Evolutionary conservation across 2,113 vertebrate species (phyloP), one percentile per base, ranked within the genome.

Genomic region (Gavialis gangeticus): DNA sequence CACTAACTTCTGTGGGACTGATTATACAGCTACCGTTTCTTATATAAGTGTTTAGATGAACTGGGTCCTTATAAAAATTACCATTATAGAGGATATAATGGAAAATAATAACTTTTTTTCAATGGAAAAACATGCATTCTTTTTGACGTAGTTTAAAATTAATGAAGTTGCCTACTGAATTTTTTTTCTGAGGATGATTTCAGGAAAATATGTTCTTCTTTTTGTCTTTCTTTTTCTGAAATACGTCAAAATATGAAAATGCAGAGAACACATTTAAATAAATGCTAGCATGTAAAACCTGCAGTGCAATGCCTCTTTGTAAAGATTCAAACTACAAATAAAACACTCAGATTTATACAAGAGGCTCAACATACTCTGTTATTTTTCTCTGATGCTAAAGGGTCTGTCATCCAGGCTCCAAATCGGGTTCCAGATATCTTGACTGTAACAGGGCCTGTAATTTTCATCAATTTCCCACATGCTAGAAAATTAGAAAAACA

Each of bases 401-500:
- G 99, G 94, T 99, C 99, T 37, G 99, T 99, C 99, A 99, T 99
- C 99, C 99, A 99, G 95, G 99, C 99, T 71, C 99, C 99, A 97
- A 99, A 99, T 79, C 99, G 98, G 30, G 99, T 99, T 97, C 99
- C 99, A 28, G 99, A 99, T 91, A 98, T 99, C 98, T 99, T 99
- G 97, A 99, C 98, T 93, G 99, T 99, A 95, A 98, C 96, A 59
- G 99, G 99, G 95, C 99, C 99, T 92, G 98, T 99, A 98, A 99
- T 99, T 98, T 99, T 99, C 99, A 99, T 99, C 98, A 99, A 78
- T 98, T 99, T 99, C 27, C 99, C 99, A 96, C 99, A 99, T 12
- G 99, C 99, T 99, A 98, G 46, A 46, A 92, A 98, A 98, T 92
- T 2, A 97, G 54, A 98, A 88, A 93, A 97, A 87, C 17, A 96